phyloP scores from a whole-genome alignment of 2,113 vertebrate species.

The Salvelinus alpinus region DNA sequence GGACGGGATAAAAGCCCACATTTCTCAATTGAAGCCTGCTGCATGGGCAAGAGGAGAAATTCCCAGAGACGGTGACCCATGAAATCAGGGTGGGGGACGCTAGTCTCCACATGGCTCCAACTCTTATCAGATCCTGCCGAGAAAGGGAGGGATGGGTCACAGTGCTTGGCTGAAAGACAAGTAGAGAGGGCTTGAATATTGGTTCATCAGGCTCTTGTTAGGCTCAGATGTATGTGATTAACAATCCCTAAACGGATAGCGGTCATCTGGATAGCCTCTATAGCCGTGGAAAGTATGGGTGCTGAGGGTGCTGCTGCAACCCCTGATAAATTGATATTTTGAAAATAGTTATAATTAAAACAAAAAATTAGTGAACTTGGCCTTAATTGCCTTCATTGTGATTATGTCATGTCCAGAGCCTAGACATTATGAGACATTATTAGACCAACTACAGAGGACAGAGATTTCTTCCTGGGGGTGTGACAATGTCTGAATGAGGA shows the following conservation, averaged over 20 bases:
- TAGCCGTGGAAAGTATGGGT: background rate
- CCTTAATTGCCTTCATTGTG: background rate
- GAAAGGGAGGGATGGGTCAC: slow-evolving; percentile 22
- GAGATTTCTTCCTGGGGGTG: background rate
- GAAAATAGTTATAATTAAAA: no score
- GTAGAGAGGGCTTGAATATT: slow-evolving; percentile 11
- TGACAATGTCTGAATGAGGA: slow-evolving; percentile 50
- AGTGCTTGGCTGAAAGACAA: background rate
- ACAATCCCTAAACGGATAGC: background rate
- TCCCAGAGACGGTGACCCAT: slow-evolving; percentile 45
- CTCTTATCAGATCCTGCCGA: slow-evolving; percentile 15
- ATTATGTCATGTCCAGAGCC: slow-evolving; percentile 5
- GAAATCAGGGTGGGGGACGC: slow-evolving; percentile 42
- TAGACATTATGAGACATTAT: slow-evolving; percentile 33
- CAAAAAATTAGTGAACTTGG: no score
- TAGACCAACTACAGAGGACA: slow-evolving; percentile 14
- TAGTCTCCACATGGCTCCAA: slow-evolving; percentile 2
- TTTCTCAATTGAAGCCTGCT: slow-evolving; percentile 46
- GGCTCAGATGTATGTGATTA: background rate
- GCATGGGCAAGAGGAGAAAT: slow-evolving; percentile 25
- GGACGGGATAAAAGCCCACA: slow-evolving; percentile 22
- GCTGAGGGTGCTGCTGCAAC: background rate
- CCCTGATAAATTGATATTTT: no score
- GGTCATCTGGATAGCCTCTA: background rate
- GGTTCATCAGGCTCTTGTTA: background rate